These are phyloP conservation scores for Xylocopa sonorina DNA, from an alignment of 1,140 invertebrate species.

Conservation along the genomic window DNA sequence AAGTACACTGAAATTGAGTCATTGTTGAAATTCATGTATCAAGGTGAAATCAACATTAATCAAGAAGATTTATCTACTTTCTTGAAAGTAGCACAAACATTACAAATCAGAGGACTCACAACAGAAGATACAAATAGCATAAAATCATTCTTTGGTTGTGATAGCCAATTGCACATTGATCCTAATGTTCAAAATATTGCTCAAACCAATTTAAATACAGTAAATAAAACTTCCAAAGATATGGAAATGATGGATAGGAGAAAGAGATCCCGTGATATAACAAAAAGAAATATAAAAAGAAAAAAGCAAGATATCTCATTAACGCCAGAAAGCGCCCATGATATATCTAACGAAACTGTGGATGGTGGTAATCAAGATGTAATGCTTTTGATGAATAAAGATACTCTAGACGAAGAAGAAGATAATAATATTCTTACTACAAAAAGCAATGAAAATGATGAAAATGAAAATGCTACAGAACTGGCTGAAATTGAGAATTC, in stretches of 20 bases:
- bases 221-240: conserved; percentile 16
- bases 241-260: conserved; percentile 13
- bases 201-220: conserved; percentile 20
- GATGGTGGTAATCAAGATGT: conserved; percentile 24
- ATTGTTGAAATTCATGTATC: conserved; percentile 93
- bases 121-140: conserved; percentile 21
- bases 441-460: conserved; percentile 6
- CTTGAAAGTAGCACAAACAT: conserved; percentile 91
- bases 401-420: not conserved
- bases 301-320: conserved; percentile 13
- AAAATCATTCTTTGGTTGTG: conserved; percentile 1
- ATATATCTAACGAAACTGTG: not conserved
- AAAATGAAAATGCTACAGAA: not conserved
- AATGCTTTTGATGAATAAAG: conserved; percentile 24
- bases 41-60: conserved; percentile 92
- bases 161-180: conserved; percentile 8
- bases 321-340: not conserved
- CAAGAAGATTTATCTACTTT: conserved; percentile 91
- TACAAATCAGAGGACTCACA: conserved; percentile 91
- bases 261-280: conserved; percentile 29
- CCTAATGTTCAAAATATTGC: not conserved
- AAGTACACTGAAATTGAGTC: conserved; percentile 88
- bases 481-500: conserved; percentile 12
- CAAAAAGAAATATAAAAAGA: conserved; percentile 32
- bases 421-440: conserved; percentile 27